These are phyloP conservation scores for Noctilio leporinus DNA, from an alignment of 2,113 vertebrate species.

Conservation along the genomic window DNA sequence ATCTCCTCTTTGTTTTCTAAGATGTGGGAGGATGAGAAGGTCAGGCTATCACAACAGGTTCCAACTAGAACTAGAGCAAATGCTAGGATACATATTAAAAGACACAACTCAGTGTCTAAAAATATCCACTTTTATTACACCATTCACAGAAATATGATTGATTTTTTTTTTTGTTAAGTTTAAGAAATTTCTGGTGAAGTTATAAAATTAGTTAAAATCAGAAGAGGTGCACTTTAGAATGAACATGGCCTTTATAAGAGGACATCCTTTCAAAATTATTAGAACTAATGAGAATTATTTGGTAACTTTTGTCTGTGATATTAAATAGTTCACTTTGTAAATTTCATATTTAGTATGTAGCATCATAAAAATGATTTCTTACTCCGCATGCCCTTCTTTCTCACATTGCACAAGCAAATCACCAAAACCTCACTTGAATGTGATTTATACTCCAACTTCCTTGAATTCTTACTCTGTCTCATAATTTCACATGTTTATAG, in stretches of 20 bases:
- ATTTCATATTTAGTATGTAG: background rate
- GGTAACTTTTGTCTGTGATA: background rate
- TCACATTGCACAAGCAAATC: background rate
- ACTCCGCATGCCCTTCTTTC: background rate
- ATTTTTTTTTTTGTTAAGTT: background rate
- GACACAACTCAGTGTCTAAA: background rate
- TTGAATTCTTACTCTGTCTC: background rate
- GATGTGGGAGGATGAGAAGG: background rate
- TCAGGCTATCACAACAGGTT: background rate
- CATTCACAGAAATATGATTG: background rate
- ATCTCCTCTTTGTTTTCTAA: background rate
- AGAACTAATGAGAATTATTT: background rate
- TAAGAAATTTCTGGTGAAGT: background rate
- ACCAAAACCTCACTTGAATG: background rate
- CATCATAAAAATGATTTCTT: slow-evolving; percentile 31
- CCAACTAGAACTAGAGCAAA: background rate
- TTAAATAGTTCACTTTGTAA: background rate
- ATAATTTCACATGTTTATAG: slow-evolving; percentile 8
- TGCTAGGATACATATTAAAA: background rate
- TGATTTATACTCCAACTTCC: background rate
- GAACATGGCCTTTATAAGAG: background rate
- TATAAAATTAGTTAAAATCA: background rate
- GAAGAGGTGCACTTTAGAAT: background rate
- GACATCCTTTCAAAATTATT: background rate
- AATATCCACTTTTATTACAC: background rate